These are phyloP conservation scores for Lasius fuliginosus DNA, from an alignment of 2,888 invertebrate species.

Conservation along the genomic window DNA sequence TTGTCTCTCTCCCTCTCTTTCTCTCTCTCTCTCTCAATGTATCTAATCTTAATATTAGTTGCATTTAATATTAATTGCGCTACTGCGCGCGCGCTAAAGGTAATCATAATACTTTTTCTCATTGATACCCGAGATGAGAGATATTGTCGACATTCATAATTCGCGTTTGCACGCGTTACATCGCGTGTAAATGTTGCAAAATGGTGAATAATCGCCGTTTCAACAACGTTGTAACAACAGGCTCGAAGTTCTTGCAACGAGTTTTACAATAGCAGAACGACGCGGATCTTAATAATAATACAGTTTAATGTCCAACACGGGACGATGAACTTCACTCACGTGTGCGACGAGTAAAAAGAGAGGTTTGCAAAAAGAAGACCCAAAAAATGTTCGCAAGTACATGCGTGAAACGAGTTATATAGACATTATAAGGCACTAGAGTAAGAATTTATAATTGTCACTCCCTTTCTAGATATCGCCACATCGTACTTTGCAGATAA, in stretches of 20 bases:
- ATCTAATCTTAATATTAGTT: slow-evolving; percentile 74
- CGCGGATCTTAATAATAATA: slow-evolving; percentile 20
- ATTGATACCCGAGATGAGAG: slow-evolving; percentile 80
- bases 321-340: neutral
- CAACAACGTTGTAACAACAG: slow-evolving; percentile 26
- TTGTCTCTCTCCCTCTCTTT: slow-evolving; percentile 58
- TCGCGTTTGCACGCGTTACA: slow-evolving; percentile 56
- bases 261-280: slow-evolving; percentile 7
- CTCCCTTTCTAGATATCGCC: slow-evolving; percentile 40
- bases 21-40: slow-evolving; percentile 40
- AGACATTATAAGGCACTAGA: slow-evolving; percentile 72
- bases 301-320: neutral
- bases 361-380: neutral
- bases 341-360: neutral
- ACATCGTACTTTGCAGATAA: slow-evolving; percentile 20
- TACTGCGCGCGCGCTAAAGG: slow-evolving; percentile 74
- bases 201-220: slow-evolving; percentile 56
- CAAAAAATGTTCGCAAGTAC: slow-evolving; percentile 37
- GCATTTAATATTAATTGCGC: slow-evolving; percentile 65
- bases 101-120: slow-evolving; percentile 81
- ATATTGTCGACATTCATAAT: slow-evolving; percentile 80
- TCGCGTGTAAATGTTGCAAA: slow-evolving; percentile 65
- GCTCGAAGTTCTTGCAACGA: slow-evolving; percentile 49
- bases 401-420: slow-evolving; percentile 46
- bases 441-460: slow-evolving; percentile 64